Percentiles rank a stretch among this genome's conserved stretches.
phyloP scores from a whole-genome alignment of 2,113 vertebrate species.

The Pyrgilauda ruficollis region DNA sequence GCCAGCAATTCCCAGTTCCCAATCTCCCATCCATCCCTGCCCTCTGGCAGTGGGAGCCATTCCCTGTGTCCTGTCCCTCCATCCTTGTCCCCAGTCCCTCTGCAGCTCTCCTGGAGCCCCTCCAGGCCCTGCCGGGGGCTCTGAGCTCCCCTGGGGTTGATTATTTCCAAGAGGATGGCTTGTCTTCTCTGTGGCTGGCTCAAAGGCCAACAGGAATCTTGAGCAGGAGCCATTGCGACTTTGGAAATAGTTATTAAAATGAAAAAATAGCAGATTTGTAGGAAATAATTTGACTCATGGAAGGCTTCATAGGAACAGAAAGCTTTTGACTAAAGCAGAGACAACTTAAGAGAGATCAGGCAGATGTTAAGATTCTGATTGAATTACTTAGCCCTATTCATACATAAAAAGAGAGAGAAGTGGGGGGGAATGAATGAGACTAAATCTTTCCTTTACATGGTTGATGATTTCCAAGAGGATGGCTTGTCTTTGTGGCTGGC shows the following conservation, averaged over 20 bases:
- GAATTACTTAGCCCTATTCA: neutral
- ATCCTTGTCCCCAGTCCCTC: neutral
- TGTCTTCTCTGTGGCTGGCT: neutral
- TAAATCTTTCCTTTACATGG: neutral
- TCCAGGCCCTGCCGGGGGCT: fast-evolving
- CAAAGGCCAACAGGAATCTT: neutral
- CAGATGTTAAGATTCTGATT: neutral
- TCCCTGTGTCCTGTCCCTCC: neutral
- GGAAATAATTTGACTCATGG: fast-evolving
- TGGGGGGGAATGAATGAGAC: neutral
- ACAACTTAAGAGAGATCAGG: neutral
- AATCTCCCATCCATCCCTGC: too few species aligned
- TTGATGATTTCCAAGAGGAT: neutral
- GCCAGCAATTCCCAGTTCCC: neutral
- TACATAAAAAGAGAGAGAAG: neutral
- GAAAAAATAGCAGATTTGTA: neutral
- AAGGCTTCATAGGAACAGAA: neutral
- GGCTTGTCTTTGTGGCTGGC: neutral
- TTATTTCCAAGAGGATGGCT: neutral
- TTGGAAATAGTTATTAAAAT: neutral
- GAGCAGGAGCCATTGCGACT: neutral
- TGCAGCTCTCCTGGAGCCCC: neutral
- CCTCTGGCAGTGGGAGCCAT: neutral
- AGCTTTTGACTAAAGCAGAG: neutral
- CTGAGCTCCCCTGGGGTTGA: neutral